Evolutionary conservation across 2,797 vertebrate genomes (phyloP).

Genomic region (Neosalanx taihuensis): DNA sequence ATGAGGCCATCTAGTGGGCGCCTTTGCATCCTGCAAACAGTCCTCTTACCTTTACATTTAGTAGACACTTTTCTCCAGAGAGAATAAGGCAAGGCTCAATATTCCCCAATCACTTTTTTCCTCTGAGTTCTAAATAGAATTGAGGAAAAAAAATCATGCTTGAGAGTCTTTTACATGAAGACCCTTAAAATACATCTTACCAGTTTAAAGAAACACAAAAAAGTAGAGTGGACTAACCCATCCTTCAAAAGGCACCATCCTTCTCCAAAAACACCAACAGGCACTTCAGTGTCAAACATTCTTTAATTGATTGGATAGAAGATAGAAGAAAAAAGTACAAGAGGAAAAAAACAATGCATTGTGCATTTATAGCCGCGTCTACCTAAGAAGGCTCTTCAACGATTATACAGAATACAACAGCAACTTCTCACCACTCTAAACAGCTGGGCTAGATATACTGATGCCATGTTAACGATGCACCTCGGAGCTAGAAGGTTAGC

Average conservation of each 20-base stretch:
- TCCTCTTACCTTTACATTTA: no score
- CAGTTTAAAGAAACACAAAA: no score
- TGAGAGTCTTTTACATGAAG: no score
- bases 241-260: no score
- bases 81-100: no score
- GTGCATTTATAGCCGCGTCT: slow-evolving; percentile 32
- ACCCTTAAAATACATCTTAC: no score
- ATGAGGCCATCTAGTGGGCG: slow-evolving; percentile 16
- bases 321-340: slow-evolving; percentile 27
- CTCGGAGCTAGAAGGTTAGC: slow-evolving; percentile 1
- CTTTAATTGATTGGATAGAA: slow-evolving; percentile 34
- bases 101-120: no score
- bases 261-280: background rate
- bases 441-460: background rate
- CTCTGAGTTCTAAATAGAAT: no score
- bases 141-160: no score
- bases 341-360: slow-evolving; percentile 22
- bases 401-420: slow-evolving; percentile 2
- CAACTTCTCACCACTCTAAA: slow-evolving; percentile 1
- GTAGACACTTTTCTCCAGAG: no score
- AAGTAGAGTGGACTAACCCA: no score
- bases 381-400: slow-evolving; percentile 16
- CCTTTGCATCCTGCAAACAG: background rate
- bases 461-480: background rate
- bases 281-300: slow-evolving; percentile 23